Conservation (phyloP, 2,797 vertebrate genomes). For the Chloroceryle inda region DNA sequence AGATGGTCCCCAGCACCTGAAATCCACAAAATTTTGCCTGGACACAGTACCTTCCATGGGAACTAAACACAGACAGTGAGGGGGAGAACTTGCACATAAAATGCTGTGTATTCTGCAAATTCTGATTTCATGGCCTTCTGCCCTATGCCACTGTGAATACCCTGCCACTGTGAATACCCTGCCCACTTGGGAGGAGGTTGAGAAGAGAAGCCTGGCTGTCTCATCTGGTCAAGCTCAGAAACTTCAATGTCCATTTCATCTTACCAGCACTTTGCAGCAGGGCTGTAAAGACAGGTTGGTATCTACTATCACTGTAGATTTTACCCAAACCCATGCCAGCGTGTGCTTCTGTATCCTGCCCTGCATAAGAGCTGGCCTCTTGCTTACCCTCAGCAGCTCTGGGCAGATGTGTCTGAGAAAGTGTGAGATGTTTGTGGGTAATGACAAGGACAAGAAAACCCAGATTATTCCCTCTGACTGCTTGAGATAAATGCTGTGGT, state of each 20-base stretch:
- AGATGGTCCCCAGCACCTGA: not conserved
- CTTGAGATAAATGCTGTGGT: not conserved
- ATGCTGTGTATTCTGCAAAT: not conserved
- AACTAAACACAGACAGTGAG: not conserved
- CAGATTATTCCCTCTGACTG: not conserved
- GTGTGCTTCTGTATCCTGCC: not conserved
- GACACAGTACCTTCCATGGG: not conserved
- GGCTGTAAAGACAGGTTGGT: not conserved
- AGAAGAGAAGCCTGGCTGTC: not conserved
- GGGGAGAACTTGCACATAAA: not conserved
- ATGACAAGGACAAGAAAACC: not conserved
- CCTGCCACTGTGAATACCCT: too few relatives aligned
- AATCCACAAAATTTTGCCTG: not conserved
- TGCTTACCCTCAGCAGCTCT: not conserved
- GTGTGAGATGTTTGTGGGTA: not conserved
- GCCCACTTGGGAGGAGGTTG: fast-evolving
- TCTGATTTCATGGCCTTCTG: fast-evolving
- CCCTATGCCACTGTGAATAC: too few relatives aligned
- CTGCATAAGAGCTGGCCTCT: not conserved
- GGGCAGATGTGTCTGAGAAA: not conserved
- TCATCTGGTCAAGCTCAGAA: fast-evolving
- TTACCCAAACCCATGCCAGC: not conserved
- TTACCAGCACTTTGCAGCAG: not conserved
- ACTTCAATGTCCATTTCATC: not conserved
- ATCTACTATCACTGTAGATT: not conserved